Evolutionary conservation across 2,888 invertebrate species (phyloP).

Genomic region (Watsonalla binaria): DNA sequence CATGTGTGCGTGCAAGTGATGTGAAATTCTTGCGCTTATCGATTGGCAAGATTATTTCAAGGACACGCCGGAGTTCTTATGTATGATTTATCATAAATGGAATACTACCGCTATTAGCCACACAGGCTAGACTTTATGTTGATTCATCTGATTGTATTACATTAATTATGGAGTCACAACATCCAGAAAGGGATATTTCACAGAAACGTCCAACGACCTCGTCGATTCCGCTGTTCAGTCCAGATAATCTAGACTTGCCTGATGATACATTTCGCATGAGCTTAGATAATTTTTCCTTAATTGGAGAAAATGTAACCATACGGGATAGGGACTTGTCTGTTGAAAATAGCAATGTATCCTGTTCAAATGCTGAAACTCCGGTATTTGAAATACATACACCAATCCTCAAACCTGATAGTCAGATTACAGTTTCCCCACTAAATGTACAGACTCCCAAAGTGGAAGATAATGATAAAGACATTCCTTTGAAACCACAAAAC

Average conservation of each 20-base stretch:
- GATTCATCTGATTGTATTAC: constrained; percentile 3
- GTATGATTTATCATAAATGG: constrained; percentile 23
- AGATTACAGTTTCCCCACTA: constrained; percentile 30
- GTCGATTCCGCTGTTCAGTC: constrained; percentile 48
- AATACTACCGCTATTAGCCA: constrained; percentile 6
- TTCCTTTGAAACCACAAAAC: constrained; percentile 29
- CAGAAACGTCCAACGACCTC: constrained; percentile 31
- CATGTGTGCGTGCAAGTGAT: constrained; percentile 68
- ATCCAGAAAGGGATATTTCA: constrained; percentile 31
- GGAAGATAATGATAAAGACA: constrained; percentile 21
- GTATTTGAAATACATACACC: constrained; percentile 23
- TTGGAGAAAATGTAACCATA: constrained; percentile 69
- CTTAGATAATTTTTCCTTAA: constrained; percentile 54
- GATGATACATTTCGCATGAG: constrained; percentile 67
- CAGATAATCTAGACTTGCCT: constrained; percentile 54
- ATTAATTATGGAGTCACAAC: constrained; percentile 44
- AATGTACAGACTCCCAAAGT: constrained; percentile 46
- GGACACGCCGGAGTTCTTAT: constrained; percentile 41
- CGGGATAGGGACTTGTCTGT: constrained; percentile 41
- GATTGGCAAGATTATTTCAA: constrained; percentile 72
- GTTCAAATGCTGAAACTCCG: constrained; percentile 29
- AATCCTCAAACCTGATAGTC: constrained; percentile 25
- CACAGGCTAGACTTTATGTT: constrained; percentile 7
- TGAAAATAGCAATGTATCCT: constrained; percentile 27
- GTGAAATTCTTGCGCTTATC: constrained; percentile 72